A percentile compares a stretch with the other conserved stretches of the same genome.
Conservation (phyloP, 2,888 invertebrate species). For the Liodrosophila aerea region DNA sequence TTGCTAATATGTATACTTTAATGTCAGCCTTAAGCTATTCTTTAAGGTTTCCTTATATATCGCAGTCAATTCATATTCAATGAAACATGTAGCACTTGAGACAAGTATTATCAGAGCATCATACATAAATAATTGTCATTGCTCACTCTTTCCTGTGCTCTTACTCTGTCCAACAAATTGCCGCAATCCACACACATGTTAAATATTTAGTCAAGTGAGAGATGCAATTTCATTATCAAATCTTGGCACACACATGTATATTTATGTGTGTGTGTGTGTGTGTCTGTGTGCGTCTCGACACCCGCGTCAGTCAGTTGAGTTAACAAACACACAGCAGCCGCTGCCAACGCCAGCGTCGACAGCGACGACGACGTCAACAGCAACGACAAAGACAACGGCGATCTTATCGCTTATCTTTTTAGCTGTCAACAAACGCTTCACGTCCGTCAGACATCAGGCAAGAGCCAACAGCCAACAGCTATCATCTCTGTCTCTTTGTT, state of each 20-base stretch:
- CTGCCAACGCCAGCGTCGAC: slow-evolving; percentile 7
- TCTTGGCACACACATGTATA: slow-evolving; percentile 10
- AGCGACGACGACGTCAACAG: slow-evolving; percentile 15
- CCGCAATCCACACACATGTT: slow-evolving; percentile 38
- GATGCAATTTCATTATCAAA: slow-evolving; percentile 53
- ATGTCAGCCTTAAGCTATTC: too few species aligned
- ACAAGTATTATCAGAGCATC: too few species aligned
- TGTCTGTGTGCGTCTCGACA: neutral
- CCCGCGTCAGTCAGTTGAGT: slow-evolving; percentile 17
- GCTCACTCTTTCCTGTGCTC: neutral
- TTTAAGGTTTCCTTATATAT: too few species aligned
- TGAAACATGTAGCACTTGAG: too few species aligned
- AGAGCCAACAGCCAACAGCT: neutral
- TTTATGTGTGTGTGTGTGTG: too few species aligned
- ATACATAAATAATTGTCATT: neutral
- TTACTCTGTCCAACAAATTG: slow-evolving; percentile 18
- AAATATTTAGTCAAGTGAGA: slow-evolving; percentile 48
- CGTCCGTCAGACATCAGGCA: slow-evolving; percentile 31
- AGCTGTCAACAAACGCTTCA: slow-evolving; percentile 47
- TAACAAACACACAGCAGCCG: slow-evolving; percentile 54
- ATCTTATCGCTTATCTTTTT: slow-evolving; percentile 63
- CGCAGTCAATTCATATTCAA: too few species aligned
- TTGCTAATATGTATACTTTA: too few species aligned
- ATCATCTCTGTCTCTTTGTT: neutral
- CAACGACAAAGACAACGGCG: slow-evolving; percentile 14